These are phyloP conservation scores for Plodia interpunctella DNA, from an alignment of 1,140 invertebrate species.

Conservation along the genomic window DNA sequence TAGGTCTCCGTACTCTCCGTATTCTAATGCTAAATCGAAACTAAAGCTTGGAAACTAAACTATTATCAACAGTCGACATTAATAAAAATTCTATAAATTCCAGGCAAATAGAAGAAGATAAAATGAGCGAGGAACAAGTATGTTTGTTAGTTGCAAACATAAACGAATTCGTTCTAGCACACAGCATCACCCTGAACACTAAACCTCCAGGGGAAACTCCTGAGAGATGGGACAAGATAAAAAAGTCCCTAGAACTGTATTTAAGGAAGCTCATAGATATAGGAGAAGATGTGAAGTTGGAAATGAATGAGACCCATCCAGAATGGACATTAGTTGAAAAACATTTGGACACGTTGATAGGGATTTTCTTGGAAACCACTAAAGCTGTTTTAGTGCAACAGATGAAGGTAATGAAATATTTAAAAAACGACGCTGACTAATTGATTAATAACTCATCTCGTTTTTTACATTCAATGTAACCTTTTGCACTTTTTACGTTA, in stretches of 20 bases:
- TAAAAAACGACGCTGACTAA: too few species aligned
- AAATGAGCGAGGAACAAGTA: constrained; percentile 60
- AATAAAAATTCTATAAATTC: constrained; percentile 24
- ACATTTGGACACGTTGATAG: constrained; percentile 64
- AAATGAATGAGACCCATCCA: constrained; percentile 64
- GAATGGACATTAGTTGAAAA: constrained; percentile 61
- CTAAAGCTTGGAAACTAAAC: too few species aligned
- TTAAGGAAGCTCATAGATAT: constrained; percentile 71
- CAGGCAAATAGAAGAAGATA: constrained; percentile 61
- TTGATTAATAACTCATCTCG: too few species aligned
- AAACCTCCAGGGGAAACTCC: constrained; percentile 73
- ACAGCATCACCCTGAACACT: constrained; percentile 74
- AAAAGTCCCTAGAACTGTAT: constrained; percentile 67
- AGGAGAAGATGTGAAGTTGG: constrained; percentile 69
- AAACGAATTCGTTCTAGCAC: constrained; percentile 72
- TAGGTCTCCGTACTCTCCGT: too few species aligned
- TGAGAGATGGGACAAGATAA: constrained; percentile 75
- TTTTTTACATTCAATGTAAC: too few species aligned
- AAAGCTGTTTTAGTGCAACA: constrained; percentile 74
- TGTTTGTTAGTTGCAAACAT: constrained; percentile 71
- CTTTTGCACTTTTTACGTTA: too few species aligned
- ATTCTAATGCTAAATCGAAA: too few species aligned
- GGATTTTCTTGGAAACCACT: constrained; percentile 72
- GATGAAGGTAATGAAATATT: constrained; percentile 58
- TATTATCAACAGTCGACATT: not conserved